Evolutionary conservation across 2,888 invertebrate species (phyloP), one percentile per base, ranked within the genome.

Genomic region (Phytoseiulus persimilis): DNA sequence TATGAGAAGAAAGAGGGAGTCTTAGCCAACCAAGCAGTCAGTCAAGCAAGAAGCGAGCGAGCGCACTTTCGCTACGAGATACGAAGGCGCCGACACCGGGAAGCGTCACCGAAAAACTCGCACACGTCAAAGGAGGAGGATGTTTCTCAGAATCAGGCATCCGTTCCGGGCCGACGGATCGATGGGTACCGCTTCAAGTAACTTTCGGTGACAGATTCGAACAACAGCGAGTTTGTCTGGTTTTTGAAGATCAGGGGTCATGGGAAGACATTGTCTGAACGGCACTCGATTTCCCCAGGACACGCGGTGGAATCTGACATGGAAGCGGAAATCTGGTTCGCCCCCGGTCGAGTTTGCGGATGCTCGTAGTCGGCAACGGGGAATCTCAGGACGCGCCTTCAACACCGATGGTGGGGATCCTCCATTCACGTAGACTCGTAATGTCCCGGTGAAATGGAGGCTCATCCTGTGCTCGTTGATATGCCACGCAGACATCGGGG

Each of bases 1-100:
- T 87, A 87, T 87, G 87, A 87, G 87, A 87, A 87, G 65, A 28
- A 65, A 18, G 18, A 65, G 65, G 65, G 65, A 65, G 65, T 65
- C 65, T 65, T 28, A 65, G 65, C 18, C 65, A 65, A 23, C 2
- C 65, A 65, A 18, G 1, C 65, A 65, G 28, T 23, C 65, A 65
- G 18, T 9, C 39, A 39, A 39, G 5, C 9, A 39, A 23, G 65
- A 65, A 65, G 65, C 65, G 65, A 65, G 65, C 65, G 18, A 65
- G 65, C 65, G 65, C 65, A 18, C 28, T 65, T 65, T 65, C 65
- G 14, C 11, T 65, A 23, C 65, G 9, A 2, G 23, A 28, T 23
- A 18, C 65, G 18, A 65, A 14, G 65, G 28, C 65, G 65, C 5
- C 39, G 39, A 65, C 65, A 65, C 65, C 23, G 65, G 18, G 18